Evolutionary conservation across 2,888 invertebrate genomes (phyloP), one percentile per base, ranked within the genome.

Genomic region (Amaurobius ferox): DNA sequence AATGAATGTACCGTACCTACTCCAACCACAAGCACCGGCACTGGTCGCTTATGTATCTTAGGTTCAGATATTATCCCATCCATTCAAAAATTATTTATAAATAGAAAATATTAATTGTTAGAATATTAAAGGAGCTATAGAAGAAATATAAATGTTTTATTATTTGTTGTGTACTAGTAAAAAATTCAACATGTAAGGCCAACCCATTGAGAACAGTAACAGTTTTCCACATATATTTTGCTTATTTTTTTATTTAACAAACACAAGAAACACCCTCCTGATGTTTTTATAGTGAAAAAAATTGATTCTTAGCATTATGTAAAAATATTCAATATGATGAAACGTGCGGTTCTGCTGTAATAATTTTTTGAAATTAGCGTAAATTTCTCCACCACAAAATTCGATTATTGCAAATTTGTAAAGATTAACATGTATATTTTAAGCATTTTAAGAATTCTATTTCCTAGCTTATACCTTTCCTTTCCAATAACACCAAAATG

Each of bases 1-100:
- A 55, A 55, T 55, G 55, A 55, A 55, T 55, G 55, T 35, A 9
- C 35, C 35, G 5, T 55, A 16, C 55, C 55, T 55, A 55, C 55
- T 9, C 19, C 55, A 55, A 23, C 11, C 26, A 13, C 62, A 62
- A 62, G 62, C 29, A 16, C 62, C 23, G 23, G 44, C 44, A 44
- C 13, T 44, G 44, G 62, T 62, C 62, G 23, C 26, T 62, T 62
- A 62, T 29, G 23, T 29, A 62, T 26, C 26, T 62, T 62, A 16
- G 29, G 6, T 23, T 62, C 62, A 62, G 13, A 26, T 62, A 23
- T 62, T 7, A 29, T 62, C 5, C 16, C 16, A 62, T 62, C 62
- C 62, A 62, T 62, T 62, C 62, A 62, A 16, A 62, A 62, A 62
- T 28, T 28, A 11, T 16, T 62, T 62, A 11, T 16, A 62, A 29